Evolutionary conservation across 2,797 vertebrate genomes (phyloP).

Genomic region (Sebastes matsubarae): DNA sequence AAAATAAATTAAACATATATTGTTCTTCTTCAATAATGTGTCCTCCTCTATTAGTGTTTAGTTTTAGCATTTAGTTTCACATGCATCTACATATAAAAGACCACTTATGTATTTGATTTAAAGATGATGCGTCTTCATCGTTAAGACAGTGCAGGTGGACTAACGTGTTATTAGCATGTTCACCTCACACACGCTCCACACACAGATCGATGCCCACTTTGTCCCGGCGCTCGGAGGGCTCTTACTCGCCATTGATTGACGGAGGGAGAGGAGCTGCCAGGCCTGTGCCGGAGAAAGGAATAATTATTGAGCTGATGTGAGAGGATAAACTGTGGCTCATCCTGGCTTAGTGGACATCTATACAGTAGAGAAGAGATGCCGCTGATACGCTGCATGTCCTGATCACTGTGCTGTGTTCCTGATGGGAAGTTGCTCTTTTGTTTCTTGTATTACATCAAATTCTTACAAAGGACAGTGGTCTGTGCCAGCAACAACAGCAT

Average conservation of each 20-base stretch:
- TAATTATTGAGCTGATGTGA: conserved; percentile 86
- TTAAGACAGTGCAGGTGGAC: neutral
- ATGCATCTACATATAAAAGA: too few relatives aligned
- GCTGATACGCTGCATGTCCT: neutral
- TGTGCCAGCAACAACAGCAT: neutral
- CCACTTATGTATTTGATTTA: neutral
- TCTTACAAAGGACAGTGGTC: neutral
- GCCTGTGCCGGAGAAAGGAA: conserved; percentile 79
- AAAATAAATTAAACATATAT: neutral
- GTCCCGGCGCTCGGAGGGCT: conserved; percentile 86
- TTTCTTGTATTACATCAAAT: neutral
- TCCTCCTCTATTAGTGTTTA: neutral
- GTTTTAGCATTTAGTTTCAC: neutral
- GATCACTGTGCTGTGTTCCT: neutral
- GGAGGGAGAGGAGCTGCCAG: conserved; percentile 84
- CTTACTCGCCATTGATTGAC: conserved; percentile 86
- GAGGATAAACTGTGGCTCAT: conserved; percentile 85
- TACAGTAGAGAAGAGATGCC: conserved; percentile 15
- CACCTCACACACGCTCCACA: conserved; percentile 75
- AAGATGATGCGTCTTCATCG: neutral
- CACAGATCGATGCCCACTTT: conserved; percentile 88
- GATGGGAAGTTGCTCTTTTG: neutral
- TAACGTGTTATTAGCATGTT: conserved; percentile 30
- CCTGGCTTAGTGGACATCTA: conserved; percentile 42
- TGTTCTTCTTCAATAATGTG: neutral